Base-by-base conservation (phyloP, 2,797 vertebrate genomes). In the Hydrocynus forskahlii region DNA sequence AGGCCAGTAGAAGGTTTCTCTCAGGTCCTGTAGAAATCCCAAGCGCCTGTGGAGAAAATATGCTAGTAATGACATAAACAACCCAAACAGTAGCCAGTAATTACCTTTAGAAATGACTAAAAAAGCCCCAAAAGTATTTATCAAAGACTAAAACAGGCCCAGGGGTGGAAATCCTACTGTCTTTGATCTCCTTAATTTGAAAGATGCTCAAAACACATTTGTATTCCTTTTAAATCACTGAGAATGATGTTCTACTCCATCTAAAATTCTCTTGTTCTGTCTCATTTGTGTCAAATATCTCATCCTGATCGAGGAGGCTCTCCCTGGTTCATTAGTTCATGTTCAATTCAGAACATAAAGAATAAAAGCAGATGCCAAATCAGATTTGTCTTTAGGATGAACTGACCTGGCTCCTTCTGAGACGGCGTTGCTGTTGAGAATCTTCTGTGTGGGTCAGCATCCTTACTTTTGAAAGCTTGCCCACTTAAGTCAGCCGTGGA, bases 401-500 rank as follows among this genome's bases (percentile, higher is more conserved):
- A 72, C 60, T 14, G 9, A 75, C 57, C 48, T 68, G 60, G 21
- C 48, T 82, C 60, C 78, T 80, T 45, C 43, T 23, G 72, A 75
- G 81, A 64, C 79, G 29, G 64, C 77, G 79, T 62, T 81, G 38
- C 60, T n/a, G 79, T 88, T 86, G 88, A 83, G 91, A 89, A 85
- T 86, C 86, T 14, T 6, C n/a, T 86, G 84, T 88, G 84, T 83
- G 80, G 81, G 57, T 74, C 17, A 54, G 55, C 62, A 69, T 87
- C 84, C 5, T 50, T 64, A 35, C 25, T 82, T 91, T 93, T 92
- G 91, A 89, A 91, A 91, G 83, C 86, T 83, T 75, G 66, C 40
- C 68, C 86, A 71, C 86, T 88, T 76, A 63, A 78, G 68, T 66
- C 79, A 70, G 69, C 77, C 50, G 88, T 88, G 76, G 23, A 88